Conservation (phyloP, 2,888 invertebrate genomes). For the Tribolium freemani region DNA sequence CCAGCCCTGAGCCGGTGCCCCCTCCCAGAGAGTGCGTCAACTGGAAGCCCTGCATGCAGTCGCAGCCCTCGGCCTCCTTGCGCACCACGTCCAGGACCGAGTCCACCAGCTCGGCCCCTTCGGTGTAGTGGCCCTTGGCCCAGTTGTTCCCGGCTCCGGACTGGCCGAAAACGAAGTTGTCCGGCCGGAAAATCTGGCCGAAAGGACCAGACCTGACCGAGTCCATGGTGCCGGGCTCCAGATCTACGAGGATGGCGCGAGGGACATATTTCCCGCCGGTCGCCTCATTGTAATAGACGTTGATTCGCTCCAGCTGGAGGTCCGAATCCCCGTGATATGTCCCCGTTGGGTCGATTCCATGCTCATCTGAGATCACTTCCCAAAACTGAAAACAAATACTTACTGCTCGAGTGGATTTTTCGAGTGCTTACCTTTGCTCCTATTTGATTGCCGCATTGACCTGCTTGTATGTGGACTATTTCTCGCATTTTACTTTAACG, state of each 20-base stretch:
- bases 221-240: slow-evolving; percentile 89
- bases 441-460: slow-evolving; percentile 85
- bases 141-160: slow-evolving; percentile 49
- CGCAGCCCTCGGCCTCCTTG: slow-evolving; percentile 90
- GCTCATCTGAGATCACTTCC: slow-evolving; percentile 92
- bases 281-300: slow-evolving; percentile 93
- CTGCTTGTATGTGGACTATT: slow-evolving; percentile 92
- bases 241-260: slow-evolving; percentile 78
- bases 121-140: slow-evolving; percentile 50
- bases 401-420: not conserved
- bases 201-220: slow-evolving; percentile 86
- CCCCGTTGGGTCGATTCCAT: slow-evolving; percentile 86
- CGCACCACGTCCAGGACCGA: slow-evolving; percentile 87
- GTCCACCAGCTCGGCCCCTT: slow-evolving; percentile 87
- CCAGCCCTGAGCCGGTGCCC: slow-evolving; percentile 97
- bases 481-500: slow-evolving; percentile 79
- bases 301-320: slow-evolving; percentile 87
- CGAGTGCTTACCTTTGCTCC: slow-evolving; percentile 82
- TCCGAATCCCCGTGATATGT: slow-evolving; percentile 85
- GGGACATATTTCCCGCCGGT: slow-evolving; percentile 85
- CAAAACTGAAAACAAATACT: slow-evolving; percentile 75
- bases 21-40: slow-evolving; percentile 95
- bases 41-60: slow-evolving; percentile 94
- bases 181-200: slow-evolving; percentile 88
- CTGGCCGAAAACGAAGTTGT: slow-evolving; percentile 72